Base-by-base conservation (phyloP, 2,113 vertebrate species). In the Physeter macrocephalus region DNA sequence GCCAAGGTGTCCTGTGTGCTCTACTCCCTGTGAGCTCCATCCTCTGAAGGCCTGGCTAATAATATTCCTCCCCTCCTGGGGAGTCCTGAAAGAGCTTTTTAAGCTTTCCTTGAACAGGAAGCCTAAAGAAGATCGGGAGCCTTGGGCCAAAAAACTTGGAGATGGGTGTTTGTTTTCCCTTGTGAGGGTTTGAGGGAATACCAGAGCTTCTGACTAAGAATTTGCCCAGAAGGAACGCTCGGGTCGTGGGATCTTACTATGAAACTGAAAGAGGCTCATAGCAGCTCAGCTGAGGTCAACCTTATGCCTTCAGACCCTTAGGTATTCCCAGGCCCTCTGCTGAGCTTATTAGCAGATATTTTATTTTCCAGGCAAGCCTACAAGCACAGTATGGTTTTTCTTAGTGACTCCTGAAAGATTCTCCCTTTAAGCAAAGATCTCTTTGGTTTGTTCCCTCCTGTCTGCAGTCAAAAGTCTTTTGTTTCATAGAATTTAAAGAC, bases 1-100 rank as follows among this genome's bases (percentile, higher is more conserved):
- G 62, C 46, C 14, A 11, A 52, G 52, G 34, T 43, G 21, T 41
- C 7, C 43, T 10, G 0, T n/a, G 21, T 4, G 2, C 36, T 67
- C 11, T 57, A 0, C 75, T 64, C 39, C 27, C 29, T 1, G 0
- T 34, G 12, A 31, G 66, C 12, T 17, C 12, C 11, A 2, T 43
- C 13, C 20, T 57, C 41, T 54, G n/a, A 36, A 41, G 39, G 10
- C 23, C 57, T 52, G 34, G 5, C 43, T 27, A 49, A 8, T 61
- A 10, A 21, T 11, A 10, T 54, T 57, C 6, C 17, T 34, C 9
- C 34, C 1, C 8, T 23, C n/a, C 41, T 2, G 31, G 27, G 31
- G 36, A 6, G 7, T 49, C 36, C 69, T 13, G 9, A 64, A 57
- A 17, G 18, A 41, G 21, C 34, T 85, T 81, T 82, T 14, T 34